A percentile compares a stretch with the other conserved stretches of the same genome.
Conservation (phyloP, 1,140 invertebrate genomes). For the Globodera ellingtonae region DNA sequence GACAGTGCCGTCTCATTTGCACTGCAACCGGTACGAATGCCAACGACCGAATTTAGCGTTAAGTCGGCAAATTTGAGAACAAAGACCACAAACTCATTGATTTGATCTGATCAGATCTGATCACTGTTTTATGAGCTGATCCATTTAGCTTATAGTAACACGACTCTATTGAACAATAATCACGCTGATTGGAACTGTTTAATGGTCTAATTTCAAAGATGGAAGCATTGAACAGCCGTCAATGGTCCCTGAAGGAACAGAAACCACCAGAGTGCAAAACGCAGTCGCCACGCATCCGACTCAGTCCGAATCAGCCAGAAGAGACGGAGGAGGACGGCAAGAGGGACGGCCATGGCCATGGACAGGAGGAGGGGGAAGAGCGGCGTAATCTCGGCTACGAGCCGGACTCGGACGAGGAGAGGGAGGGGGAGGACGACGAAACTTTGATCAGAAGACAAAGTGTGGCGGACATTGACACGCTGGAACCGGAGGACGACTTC, state of each 20-base stretch:
- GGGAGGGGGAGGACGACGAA: neutral
- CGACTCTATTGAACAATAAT: no score
- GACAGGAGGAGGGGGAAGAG: constrained; percentile 17
- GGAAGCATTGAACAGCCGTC: neutral
- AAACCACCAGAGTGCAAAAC: neutral
- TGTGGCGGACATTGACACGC: neutral
- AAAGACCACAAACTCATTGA: no score
- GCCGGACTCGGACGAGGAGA: constrained; percentile 24
- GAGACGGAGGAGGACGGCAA: constrained; percentile 16
- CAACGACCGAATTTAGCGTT: neutral
- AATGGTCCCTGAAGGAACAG: neutral
- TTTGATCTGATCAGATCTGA: no score
- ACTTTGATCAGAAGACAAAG: neutral
- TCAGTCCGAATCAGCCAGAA: constrained; percentile 28
- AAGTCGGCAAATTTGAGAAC: neutral
- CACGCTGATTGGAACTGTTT: no score
- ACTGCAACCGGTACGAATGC: constrained; percentile 13
- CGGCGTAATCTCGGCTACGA: constrained; percentile 21
- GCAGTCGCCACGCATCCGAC: constrained; percentile 26
- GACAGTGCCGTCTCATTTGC: constrained; percentile 23
- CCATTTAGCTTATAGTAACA: no score
- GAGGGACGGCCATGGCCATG: neutral
- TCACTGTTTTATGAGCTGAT: no score
- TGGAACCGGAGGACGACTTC: neutral
- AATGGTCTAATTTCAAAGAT: neutral